Percentiles rank a stretch among this genome's conserved stretches.
phyloP scores from a whole-genome alignment of 2,888 invertebrate genomes.

The Apoda limacodes region DNA sequence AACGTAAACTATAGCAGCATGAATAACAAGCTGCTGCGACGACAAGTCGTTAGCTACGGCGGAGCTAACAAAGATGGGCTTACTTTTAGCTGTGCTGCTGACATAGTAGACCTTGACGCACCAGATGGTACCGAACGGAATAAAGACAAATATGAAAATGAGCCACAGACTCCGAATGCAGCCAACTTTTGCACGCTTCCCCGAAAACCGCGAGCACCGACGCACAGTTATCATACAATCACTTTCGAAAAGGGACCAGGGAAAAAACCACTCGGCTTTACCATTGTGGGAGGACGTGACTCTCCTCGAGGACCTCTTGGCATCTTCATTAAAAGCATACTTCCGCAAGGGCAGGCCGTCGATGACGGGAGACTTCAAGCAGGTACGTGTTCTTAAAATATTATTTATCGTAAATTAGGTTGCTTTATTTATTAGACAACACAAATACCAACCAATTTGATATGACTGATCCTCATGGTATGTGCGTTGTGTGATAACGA shows the following conservation, averaged over 20 bases:
- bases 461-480: no score
- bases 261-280: constrained; percentile 89
- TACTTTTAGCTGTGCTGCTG: constrained; percentile 50
- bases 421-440: no score
- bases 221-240: constrained; percentile 78
- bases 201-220: constrained; percentile 74
- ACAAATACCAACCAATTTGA: no score
- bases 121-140: constrained; percentile 42
- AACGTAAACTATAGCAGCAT: constrained; percentile 72
- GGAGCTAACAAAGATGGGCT: constrained; percentile 57
- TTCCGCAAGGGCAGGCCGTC: constrained; percentile 84
- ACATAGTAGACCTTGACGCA: constrained; percentile 50
- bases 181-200: constrained; percentile 81
- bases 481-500: no score
- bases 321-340: constrained; percentile 88
- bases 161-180: constrained; percentile 54
- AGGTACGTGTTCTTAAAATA: constrained; percentile 58
- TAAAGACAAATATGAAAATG: constrained; percentile 44
- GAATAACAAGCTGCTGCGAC: constrained; percentile 70
- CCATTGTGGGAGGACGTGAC: constrained; percentile 89
- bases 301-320: constrained; percentile 87
- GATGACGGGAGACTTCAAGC: constrained; percentile 86
- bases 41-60: constrained; percentile 68
- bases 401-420: constrained; percentile 8
- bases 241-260: constrained; percentile 84